Base-by-base conservation (phyloP, 2,797 vertebrate genomes). In the Premnoplex brunnescens region DNA sequence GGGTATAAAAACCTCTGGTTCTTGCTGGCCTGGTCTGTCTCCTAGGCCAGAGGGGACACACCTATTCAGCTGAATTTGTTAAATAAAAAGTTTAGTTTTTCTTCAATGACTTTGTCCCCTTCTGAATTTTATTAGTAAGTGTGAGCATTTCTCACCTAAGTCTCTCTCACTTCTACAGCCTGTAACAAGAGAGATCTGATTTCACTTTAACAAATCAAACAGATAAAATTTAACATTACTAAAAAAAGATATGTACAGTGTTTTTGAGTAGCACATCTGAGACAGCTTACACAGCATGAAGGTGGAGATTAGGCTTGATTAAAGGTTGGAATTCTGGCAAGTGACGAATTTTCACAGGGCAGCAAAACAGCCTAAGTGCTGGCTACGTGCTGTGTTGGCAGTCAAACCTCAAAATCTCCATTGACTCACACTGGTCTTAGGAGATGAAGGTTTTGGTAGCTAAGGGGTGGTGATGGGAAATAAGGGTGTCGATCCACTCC, bases 231-330 rank as follows among this genome's bases (percentile, higher is more conserved):
- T 21, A 66, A 77, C 1, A 4, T 37, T 69, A 37, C 56, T 84
- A 46, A 62, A 77, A 66, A 72, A 52, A 58, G 23, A 27, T 19
- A 32, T 5, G 11, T 39, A n/a, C 0, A 0, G 7, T 64, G 44
- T 27, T 64, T 85, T 18, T 59, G 51, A 12, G 23, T 18, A 85
- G 39, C 51, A 54, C 1, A 7, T 52, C 12, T 52, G 43, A 81
- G 26, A 74, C 1, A 24, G 37, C 14, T 39, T 73, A 48, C 30
- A 28, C 18, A 69, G 32, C 64, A 71, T 5, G 10, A 69, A 71
- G 74, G 39, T 16, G 54, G 60, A 62, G 43, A 58, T 23, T 41
- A 48, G 55, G 12, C 10, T 76, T 71, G 69, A 39, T 71, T 39
- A 87, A 48, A 58, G 26, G 39, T 37, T 5, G 9, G 37, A 89